Base-by-base conservation (phyloP, 92 coral and sea anemone species). In the Paramuricea clavata region DNA sequence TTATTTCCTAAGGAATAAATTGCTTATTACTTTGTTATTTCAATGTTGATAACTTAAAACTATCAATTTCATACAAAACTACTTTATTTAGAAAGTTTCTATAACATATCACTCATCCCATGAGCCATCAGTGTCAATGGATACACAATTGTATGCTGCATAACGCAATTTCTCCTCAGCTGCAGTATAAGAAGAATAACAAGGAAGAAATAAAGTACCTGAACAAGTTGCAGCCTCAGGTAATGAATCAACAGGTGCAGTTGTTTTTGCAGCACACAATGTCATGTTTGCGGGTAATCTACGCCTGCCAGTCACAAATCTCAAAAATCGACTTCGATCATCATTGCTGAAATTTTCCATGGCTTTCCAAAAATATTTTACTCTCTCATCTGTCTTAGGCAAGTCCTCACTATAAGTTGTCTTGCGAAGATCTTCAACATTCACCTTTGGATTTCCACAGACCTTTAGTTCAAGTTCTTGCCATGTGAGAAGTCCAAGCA, bases 171-270 rank as follows among this genome's bases (percentile, higher is more conserved):
- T 97, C 28, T 94, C 99, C 85, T 97, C 99, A 9, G 99, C 99
- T 32, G 95, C 98, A 85, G 92, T 93, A 13, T 95, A 93, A 88
- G 98, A 94, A 64, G 99, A 93, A 88, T 96, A 96, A 59, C 92
- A 88, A 4, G 99, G 99, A 34, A 96, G 90, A 88, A 96, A 96
- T 57, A 96, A 84, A 19, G 99, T 94, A 79, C 98, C 93, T 44
- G 99, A 96, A 86, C 99, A 96, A 0, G 99, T 96, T 25, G 99
- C 98, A 10, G 98, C 98, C 82, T 95, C 98, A 12, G 98, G 98
- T 39, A 95, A 88, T 0, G 98, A 94, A 86, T 95, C 98, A 10
- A 73, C 88, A 78, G 93, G 95, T 15, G 97, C 92, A 64, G 87
- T 78, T 54, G 95, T 87, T 88, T 97, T 93, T 22, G 95, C 95